phyloP scores from a whole-genome alignment of 2,888 invertebrate species.

The Bursaphelenchus okinawaensis region DNA sequence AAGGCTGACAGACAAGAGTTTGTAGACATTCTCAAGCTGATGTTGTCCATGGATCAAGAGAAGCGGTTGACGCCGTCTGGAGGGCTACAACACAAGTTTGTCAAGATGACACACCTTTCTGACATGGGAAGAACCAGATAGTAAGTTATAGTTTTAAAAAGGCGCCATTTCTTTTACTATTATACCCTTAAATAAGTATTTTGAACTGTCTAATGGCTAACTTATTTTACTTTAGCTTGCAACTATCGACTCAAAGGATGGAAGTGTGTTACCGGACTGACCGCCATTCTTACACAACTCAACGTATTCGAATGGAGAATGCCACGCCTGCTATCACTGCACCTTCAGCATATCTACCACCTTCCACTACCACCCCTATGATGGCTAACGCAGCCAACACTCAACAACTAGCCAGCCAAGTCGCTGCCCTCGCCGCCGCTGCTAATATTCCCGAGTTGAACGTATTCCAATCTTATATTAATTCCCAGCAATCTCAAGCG shows the following conservation, averaged over 20 bases:
- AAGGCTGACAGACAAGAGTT: conserved; percentile 94
- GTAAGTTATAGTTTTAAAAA: conserved; percentile 27
- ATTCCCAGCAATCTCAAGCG: conserved; percentile 23
- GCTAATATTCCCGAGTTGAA: conserved; percentile 21
- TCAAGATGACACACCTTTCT: conserved; percentile 48
- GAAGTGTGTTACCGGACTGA: conserved; percentile 43
- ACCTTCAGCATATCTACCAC: conserved; percentile 23
- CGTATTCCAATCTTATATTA: conserved; percentile 30
- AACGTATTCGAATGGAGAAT: neutral
- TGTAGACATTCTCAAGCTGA: conserved; percentile 90
- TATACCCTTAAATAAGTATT: neutral
- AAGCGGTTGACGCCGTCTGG: conserved; percentile 77
- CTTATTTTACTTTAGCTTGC: conserved; percentile 21
- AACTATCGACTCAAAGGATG: conserved; percentile 41
- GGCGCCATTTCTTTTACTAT: neutral
- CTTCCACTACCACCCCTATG: conserved; percentile 3
- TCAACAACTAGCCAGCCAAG: conserved; percentile 11
- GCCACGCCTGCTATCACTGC: conserved; percentile 4
- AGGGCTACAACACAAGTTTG: conserved; percentile 52
- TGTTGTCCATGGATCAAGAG: conserved; percentile 97
- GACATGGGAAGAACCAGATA: conserved; percentile 37
- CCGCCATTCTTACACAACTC: conserved; percentile 9
- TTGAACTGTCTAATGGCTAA: too few relatives aligned
- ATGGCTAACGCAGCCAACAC: neutral
- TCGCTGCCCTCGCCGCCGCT: conserved; percentile 28